Base-by-base conservation (phyloP, 2,797 vertebrate genomes). In the Pseudochirops cupreus region DNA sequence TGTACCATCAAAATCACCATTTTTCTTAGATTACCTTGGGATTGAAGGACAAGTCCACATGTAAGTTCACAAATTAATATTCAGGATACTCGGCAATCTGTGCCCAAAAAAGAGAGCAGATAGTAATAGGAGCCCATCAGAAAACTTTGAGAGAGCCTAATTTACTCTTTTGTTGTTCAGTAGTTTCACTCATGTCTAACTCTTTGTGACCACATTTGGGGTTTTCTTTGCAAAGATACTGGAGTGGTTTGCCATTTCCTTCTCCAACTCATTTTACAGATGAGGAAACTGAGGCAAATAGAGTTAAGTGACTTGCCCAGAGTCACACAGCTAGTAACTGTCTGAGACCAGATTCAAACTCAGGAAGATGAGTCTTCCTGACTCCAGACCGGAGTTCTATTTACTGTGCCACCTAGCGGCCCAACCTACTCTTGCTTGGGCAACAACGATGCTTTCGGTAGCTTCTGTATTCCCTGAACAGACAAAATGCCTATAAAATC, bases 1-100 rank as follows among this genome's bases (percentile, higher is more conserved):
- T 95, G n/a, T 95, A 29, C 55, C 95, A 13, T 94, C 96, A n/a
- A n/a, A 31, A 12, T 90, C 33, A 74, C 31, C 11, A 6, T 92
- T 62, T 93, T 97, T 92, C 3, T 56, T 56, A 93, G 24, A 46
- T 67, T 94, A 57, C n/a, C 28, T 5, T 28, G 67, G 95, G 93
- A 96, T 95, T 93, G 96, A n/a, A 97, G 92, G 96, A 97, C 26
- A 97, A 94, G 10, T 26, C 52, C 94, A 58, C 39, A 87, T 26
- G 56, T 91, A 95, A 97, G 91, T 58, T 58, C 95, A 33, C 58
- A 58, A 57, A 33, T 91, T 95, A 92, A 91, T 95, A 91, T 39
- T 87, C 16, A 95, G 96, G 93, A 95, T 28, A 92, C 12, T 92
- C 52, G 91, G 29, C 95, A 95, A 26, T 24, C 59, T 52, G 46